Evolutionary conservation across 2,888 invertebrate species (phyloP), one percentile per base, ranked within the genome.

Genomic region (Tenthredo notha): DNA sequence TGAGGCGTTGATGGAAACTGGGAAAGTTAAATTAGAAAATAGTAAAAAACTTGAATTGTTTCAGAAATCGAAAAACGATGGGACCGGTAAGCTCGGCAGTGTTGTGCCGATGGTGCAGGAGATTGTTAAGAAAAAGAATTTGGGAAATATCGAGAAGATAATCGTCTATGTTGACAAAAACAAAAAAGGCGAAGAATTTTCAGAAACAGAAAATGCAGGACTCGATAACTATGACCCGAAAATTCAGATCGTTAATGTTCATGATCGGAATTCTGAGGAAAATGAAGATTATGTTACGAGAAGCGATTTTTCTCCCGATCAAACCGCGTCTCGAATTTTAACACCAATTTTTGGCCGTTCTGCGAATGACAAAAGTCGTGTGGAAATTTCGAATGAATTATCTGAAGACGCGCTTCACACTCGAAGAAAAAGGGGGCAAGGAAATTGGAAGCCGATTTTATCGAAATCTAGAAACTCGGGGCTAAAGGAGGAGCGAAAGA

Each of bases 131-230:
- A 87, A 86, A 37, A 86, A 88, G 67, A 87, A 89, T 85, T 85
- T 89, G 9, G 89, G 88, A 3, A 87, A 85, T 70, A 85, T 89
- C 3, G 88, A 89, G 54, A 89, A 87, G 85, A 89, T 89, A 54
- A 88, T 89, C 70, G 88, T 89, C 61, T 89, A 89, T 67, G 88
- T 88, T 0, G 88, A 89, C 43, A 89, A 88, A 58, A 87, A 87
- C 50, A 85, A 88, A 67, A 78, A 84, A 54, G 77, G 50, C 2
- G 80, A 37, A 4, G n/a, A 21, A 37, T 67, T 72, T 58, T 33
- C 83, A 21, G 61, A 75, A 18, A 18, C 12, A 33, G 43, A 61
- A 21, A n/a, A 33, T 47, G 12, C 33, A 18, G 74, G 33, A n/a
- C n/a, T 84, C 43, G 80, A 86, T 9, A 61, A 65, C 3, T 25